Percentiles rank a stretch among this genome's conserved stretches.
These are phyloP conservation scores for Palythoa grandis DNA, from an alignment of 92 coral and sea anemone species.

Conservation along the genomic window DNA sequence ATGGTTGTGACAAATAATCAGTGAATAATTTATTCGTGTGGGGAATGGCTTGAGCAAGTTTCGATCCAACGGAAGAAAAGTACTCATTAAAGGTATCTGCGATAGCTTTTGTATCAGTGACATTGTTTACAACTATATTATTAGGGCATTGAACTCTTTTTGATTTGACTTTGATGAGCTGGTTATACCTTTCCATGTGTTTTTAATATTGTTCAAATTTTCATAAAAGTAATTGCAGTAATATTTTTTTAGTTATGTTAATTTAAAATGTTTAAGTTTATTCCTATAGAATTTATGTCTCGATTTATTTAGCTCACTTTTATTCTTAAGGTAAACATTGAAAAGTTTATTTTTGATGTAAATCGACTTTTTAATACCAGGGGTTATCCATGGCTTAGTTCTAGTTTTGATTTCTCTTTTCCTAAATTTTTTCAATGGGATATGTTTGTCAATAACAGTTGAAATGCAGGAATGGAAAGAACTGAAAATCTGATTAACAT, in stretches of 20 bases:
- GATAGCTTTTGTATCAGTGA: too few species aligned
- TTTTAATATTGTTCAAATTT: too few species aligned
- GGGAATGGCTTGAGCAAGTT: too few species aligned
- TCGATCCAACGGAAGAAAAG: too few species aligned
- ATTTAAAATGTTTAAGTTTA: not conserved
- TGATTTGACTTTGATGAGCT: too few species aligned
- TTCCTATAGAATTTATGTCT: conserved; percentile 18
- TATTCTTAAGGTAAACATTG: not conserved
- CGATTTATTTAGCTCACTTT: not conserved
- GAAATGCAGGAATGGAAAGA: conserved; percentile 12
- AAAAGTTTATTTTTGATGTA: conserved; percentile 5
- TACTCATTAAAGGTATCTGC: too few species aligned
- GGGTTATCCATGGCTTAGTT: conserved; percentile 34
- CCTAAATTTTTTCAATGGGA: conserved; percentile 10
- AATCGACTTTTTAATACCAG: conserved; percentile 21
- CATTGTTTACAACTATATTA: too few species aligned
- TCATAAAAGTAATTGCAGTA: too few species aligned
- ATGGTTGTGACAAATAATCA: conserved; percentile 7
- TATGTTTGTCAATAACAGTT: conserved; percentile 9
- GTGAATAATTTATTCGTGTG: conserved; percentile 7
- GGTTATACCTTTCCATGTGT: too few species aligned
- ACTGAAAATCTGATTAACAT: conserved; percentile 16
- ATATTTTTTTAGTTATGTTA: not conserved
- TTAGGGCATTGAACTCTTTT: too few species aligned
- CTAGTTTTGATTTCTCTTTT: conserved; percentile 18